Evolutionary conservation across 2,797 vertebrate species (phyloP).

Genomic region (Fringilla coelebs): DNA sequence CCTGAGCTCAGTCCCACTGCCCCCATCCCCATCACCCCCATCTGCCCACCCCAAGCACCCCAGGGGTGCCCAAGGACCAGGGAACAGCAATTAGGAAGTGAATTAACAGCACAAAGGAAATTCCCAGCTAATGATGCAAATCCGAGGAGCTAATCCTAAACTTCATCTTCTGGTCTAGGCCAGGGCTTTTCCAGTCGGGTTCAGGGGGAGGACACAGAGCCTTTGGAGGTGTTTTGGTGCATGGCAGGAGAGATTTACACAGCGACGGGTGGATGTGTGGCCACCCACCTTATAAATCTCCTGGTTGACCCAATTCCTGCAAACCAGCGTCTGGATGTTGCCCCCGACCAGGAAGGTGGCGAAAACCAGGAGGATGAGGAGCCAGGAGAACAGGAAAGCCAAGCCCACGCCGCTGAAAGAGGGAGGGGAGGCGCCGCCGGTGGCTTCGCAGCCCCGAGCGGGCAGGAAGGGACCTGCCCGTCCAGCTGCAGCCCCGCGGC

Average conservation of each 20-base stretch:
- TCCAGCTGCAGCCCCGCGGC: background rate
- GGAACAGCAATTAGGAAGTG: too few species aligned
- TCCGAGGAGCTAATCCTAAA: background rate
- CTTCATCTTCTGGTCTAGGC: background rate
- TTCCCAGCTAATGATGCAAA: background rate
- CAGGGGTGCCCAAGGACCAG: background rate
- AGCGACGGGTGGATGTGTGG: rapidly evolving
- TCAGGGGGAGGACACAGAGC: background rate
- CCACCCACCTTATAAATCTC: conserved; percentile 77
- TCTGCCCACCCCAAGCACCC: too few species aligned
- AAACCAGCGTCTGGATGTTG: conserved; percentile 77
- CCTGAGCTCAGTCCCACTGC: background rate
- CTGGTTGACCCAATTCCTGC: conserved; percentile 75
- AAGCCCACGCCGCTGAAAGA: conserved; percentile 71
- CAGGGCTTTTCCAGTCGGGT: background rate
- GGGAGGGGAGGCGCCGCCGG: background rate
- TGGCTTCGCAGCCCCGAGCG: background rate
- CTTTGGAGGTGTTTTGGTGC: background rate
- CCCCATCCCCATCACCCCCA: rapidly evolving
- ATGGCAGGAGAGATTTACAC: rapidly evolving
- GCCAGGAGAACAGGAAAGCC: conserved; percentile 78
- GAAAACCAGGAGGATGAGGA: conserved; percentile 79
- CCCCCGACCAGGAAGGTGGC: conserved; percentile 80
- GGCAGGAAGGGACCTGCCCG: conserved; percentile 22
- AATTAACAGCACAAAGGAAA: background rate